Percentiles rank a stretch among this genome's conserved stretches.
phyloP scores from a whole-genome alignment of 2,113 vertebrate species.

The Pedionomus torquatus region DNA sequence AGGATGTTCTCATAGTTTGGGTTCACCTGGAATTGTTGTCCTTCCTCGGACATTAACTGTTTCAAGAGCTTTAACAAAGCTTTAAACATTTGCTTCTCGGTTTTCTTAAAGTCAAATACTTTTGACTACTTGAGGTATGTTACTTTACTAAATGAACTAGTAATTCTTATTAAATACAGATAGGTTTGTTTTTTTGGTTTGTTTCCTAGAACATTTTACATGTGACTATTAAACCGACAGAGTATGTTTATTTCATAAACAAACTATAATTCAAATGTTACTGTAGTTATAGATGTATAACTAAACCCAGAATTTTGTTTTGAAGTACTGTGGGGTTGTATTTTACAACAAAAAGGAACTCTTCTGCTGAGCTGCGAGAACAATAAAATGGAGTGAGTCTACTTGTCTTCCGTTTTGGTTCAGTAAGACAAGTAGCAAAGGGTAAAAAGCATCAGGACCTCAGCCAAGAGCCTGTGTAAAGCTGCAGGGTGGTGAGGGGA shows the following conservation, averaged over 20 bases:
- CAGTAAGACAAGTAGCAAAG: not conserved
- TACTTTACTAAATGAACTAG: conserved; percentile 56
- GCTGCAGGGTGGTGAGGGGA: not conserved
- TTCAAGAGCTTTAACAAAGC: conserved; percentile 46
- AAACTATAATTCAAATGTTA: not conserved
- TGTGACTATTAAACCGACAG: not conserved
- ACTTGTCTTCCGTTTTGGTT: not conserved
- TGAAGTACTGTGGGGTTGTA: not conserved
- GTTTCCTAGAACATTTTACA: not conserved
- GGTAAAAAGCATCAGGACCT: not conserved
- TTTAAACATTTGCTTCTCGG: conserved; percentile 21
- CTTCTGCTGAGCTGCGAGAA: not conserved
- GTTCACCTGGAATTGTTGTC: conserved; percentile 16
- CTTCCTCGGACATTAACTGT: conserved; percentile 26
- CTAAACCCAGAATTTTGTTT: not conserved
- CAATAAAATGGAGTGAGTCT: not conserved
- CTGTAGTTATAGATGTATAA: not conserved
- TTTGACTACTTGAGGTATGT: conserved; percentile 10
- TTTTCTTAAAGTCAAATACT: conserved; percentile 28
- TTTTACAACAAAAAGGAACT: not conserved
- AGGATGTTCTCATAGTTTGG: not conserved
- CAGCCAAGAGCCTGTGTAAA: not conserved
- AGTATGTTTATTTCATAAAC: not conserved
- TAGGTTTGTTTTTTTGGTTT: not conserved
- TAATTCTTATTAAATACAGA: conserved; percentile 37